These are phyloP conservation scores for Hycleus phaleratus DNA, from an alignment of 1,140 invertebrate genomes.

Conservation along the genomic window DNA sequence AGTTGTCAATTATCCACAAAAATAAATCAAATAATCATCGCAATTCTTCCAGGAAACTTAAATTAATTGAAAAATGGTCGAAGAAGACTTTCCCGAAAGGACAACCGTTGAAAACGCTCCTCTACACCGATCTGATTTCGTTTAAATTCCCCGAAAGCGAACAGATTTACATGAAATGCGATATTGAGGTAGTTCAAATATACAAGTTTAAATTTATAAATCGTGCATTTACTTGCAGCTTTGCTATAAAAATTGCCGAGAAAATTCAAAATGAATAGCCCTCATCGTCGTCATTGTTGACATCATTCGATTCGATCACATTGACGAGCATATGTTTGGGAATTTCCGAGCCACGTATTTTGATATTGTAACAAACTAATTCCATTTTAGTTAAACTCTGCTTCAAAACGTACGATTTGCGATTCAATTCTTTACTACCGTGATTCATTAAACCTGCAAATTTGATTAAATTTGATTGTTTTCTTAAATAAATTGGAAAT, in stretches of 20 bases:
- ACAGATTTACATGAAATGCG: conserved; percentile 18
- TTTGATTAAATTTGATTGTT: not conserved
- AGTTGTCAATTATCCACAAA: not conserved
- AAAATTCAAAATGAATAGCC: conserved; percentile 37
- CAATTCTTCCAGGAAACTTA: not conserved
- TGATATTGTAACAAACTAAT: conserved; percentile 74
- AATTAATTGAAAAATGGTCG: conserved; percentile 16
- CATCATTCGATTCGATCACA: conserved; percentile 41
- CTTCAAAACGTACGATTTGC: conserved; percentile 63
- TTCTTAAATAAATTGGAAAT: conserved; percentile 3
- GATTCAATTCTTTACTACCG: conserved; percentile 57
- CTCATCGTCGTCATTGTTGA: conserved; percentile 43
- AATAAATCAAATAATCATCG: not conserved
- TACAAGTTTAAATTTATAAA: too few relatives aligned
- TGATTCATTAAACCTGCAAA: conserved; percentile 41
- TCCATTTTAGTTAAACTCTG: conserved; percentile 77
- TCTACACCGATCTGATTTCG: conserved; percentile 19
- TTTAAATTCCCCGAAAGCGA: conserved; percentile 24
- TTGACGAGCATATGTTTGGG: conserved; percentile 59
- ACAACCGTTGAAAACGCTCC: conserved; percentile 5
- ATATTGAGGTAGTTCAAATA: conserved; percentile 16
- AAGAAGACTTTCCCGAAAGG: conserved; percentile 11
- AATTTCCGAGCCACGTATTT: conserved; percentile 72
- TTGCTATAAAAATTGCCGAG: conserved; percentile 2
- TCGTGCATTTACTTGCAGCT: conserved; percentile 2